Evolutionary conservation across 2,113 vertebrate species (phyloP), one percentile per base, ranked within the genome.

Genomic region (Tragelaphus scriptus): DNA sequence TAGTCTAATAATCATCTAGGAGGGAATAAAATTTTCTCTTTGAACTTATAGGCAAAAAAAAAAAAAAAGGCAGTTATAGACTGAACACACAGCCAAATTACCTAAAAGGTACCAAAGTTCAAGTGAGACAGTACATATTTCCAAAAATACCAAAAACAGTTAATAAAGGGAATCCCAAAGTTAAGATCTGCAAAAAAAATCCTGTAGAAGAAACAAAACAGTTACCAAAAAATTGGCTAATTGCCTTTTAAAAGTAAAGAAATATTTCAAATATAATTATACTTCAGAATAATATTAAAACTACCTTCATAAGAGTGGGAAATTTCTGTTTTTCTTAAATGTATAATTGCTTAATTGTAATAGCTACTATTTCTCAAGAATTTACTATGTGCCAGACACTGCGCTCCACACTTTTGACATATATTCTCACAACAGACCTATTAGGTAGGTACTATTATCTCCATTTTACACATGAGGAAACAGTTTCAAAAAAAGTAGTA

Each of bases 91-190:
- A 92, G 81, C 21, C 88, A 97, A 88, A 96, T 49, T 71, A 91
- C 25, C 88, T 88, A 44, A 71, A 86, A 71, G n/a, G 25, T 25
- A 65, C 23, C 85, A 30, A 93, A 88, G 88, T 71, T 86, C n/a
- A 97, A 84, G 61, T 88, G 44, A 91, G 44, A 79, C 90, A 75
- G 47, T 55, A 79, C 15, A 3, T 40, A 55, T 85, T 94, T 89
- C n/a, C 65, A 92, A 97, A 95, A 97, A 85, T 71, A 95, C 55
- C 89, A 71, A 80, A 80, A 88, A 95, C 15, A 92, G 47, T 92
- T 97, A 96, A 88, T 90, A 77, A 96, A 96, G 85, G 85, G 94
- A 97, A 98, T 96, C 85, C 53, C 81, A 92, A 97, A 98, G 85
- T 87, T 94, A 96, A 93, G 79, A 63, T 90, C 84, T 95, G 87